A percentile compares a stretch with the other conserved stretches of the same genome.
Conservation (phyloP, 1,140 invertebrate genomes). For the Leptestheria dahalacensis region DNA sequence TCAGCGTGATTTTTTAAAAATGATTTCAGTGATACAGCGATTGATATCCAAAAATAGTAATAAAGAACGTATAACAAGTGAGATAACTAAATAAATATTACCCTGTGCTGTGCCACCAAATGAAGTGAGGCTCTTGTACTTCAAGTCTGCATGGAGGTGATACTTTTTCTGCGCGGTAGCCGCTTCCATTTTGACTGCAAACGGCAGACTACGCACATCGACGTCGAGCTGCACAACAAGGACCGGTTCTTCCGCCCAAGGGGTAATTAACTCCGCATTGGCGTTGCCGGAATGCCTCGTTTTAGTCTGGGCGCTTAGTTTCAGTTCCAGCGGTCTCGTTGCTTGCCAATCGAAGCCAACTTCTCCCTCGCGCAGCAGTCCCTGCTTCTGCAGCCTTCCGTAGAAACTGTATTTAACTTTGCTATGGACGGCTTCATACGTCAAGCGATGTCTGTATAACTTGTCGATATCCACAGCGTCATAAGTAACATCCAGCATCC, state of each 20-base stretch:
- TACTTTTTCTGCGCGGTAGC: background rate
- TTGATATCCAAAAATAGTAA: too few species aligned
- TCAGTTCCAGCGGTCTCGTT: background rate
- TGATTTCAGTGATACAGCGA: too few species aligned
- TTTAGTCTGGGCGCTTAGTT: background rate
- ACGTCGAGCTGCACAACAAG: background rate
- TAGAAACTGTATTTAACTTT: background rate
- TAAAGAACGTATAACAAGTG: background rate
- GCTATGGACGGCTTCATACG: background rate
- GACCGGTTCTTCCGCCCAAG: background rate
- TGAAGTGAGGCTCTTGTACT: constrained; percentile 1
- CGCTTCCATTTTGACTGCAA: background rate
- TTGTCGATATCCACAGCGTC: background rate
- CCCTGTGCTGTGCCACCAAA: background rate
- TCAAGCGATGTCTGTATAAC: background rate
- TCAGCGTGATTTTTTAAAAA: too few species aligned
- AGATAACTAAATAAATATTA: background rate
- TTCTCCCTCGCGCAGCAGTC: background rate
- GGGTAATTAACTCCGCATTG: background rate
- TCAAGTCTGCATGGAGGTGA: background rate
- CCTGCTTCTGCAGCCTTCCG: background rate
- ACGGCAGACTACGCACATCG: background rate
- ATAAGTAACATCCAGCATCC: background rate
- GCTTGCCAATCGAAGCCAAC: constrained; percentile 4
- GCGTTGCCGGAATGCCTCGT: background rate